Percentiles rank a stretch among this genome's conserved stretches.
Conservation (phyloP, 2,113 vertebrate genomes). For the Hippoglossus stenolepis region DNA sequence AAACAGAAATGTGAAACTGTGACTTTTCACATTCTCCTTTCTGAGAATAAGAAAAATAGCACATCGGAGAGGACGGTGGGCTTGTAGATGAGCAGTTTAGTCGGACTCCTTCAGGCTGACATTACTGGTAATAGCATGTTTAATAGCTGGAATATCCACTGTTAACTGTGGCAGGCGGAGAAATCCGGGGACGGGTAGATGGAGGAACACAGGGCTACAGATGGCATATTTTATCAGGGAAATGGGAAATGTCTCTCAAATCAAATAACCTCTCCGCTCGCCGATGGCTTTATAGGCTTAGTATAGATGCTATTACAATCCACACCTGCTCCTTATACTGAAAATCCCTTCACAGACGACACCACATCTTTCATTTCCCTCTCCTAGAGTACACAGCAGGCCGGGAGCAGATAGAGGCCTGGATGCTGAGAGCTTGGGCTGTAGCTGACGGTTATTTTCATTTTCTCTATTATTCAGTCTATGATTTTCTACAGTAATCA, state of each 20-base stretch:
- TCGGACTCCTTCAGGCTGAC: conserved; percentile 13
- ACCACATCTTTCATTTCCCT: conserved; percentile 28
- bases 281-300: conserved; percentile 16
- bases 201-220: conserved; percentile 11
- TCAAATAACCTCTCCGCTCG: conserved; percentile 2
- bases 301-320: conserved; percentile 26
- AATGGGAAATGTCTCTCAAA: conserved; percentile 47
- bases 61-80: not conserved
- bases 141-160: conserved; percentile 55
- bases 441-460: not conserved
- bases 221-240: conserved; percentile 52
- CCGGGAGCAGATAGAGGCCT: not conserved
- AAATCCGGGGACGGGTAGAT: conserved; percentile 40
- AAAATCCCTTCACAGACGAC: conserved; percentile 34
- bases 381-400: not conserved
- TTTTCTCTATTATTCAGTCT: not conserved
- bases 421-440: not conserved
- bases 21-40: not conserved
- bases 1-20: not conserved
- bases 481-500: not conserved
- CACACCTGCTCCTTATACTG: conserved; percentile 63
- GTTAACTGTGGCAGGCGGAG: conserved; percentile 32
- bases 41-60: not conserved
- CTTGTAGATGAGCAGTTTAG: not conserved
- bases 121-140: conserved; percentile 30